Evolutionary conservation across 2,797 vertebrate species (phyloP), one percentile per base, ranked within the genome.

Genomic region (Selene dorsalis): DNA sequence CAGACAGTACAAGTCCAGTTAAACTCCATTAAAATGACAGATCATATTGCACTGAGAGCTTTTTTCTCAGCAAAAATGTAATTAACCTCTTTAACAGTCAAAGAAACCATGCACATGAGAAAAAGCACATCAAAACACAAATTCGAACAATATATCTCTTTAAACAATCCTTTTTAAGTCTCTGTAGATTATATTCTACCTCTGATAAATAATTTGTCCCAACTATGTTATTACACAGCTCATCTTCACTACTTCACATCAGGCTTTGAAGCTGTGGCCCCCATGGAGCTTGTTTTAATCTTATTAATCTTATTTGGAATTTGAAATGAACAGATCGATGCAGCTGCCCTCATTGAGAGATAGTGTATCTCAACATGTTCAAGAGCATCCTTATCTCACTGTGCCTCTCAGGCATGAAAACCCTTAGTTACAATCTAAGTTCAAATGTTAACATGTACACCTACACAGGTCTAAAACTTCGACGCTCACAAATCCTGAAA

Each of bases 271-370:
- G 76, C 69, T 13, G 28, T 9, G 68, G 50, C 65, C 56, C 70
- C 79, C 69, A 26, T 69, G 38, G 63, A 80, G 76, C 79, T 83
- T 58, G 64, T 90, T 88, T 84, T 83, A 87, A 91, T 85, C 87
- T 39, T 53, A 85, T 84, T 82, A 77, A 81, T 92, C 85, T 83
- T 83, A 84, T 90, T 86, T 83, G 71, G 60, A 90, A 67, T 91
- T 90, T 85, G 75, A 89, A 88, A 87, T 82, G 75, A 89, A 82
- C 75, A 39, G 71, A 89, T 93, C 82, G 69, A 90, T 91, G 70
- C 56, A 41, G 60, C 84, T 67, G 76, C 80, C 87, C 83, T 88
- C 72, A 55, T 71, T 83, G 69, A 90, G 69, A 89, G 82, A 85
- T 75, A 56, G 60, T 69, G 69, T 67, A 75, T 89, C 82, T 87